Conservation (phyloP, 2,113 vertebrate species). For the Fregetta grallaria region DNA sequence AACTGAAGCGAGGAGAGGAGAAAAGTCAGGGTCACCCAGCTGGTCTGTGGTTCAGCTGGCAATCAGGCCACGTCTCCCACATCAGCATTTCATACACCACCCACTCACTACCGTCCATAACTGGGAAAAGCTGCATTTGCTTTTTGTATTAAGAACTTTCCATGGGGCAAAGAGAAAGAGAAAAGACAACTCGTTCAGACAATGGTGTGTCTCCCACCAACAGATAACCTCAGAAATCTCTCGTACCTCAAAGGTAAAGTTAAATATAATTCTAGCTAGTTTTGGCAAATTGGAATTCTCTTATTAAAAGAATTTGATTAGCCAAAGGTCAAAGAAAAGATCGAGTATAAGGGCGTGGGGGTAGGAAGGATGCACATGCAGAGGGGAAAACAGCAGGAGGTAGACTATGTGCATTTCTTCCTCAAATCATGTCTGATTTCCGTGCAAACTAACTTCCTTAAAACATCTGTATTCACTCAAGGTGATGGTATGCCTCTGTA, state of each 20-base stretch:
- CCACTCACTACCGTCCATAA: neutral
- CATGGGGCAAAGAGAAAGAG: neutral
- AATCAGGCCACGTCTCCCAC: neutral
- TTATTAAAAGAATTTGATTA: neutral
- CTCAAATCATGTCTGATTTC: conserved; percentile 44
- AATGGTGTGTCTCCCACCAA: neutral
- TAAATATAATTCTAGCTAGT: neutral
- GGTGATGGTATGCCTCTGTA: neutral
- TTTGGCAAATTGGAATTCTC: neutral
- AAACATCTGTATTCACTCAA: conserved; percentile 67
- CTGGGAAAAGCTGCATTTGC: neutral
- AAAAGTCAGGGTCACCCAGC: conserved; percentile 40
- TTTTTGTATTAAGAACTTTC: neutral
- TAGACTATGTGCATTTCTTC: conserved; percentile 30
- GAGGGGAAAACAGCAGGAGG: conserved; percentile 33
- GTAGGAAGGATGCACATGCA: neutral
- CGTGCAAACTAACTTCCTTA: neutral
- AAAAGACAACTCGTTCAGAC: neutral
- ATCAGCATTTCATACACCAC: conserved; percentile 8
- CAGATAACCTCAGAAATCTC: neutral
- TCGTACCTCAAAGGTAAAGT: neutral
- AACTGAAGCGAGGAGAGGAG: neutral
- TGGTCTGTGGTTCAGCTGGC: conserved; percentile 8
- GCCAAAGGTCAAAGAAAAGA: conserved; percentile 9
- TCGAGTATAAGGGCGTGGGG: neutral